Evolutionary conservation across 2,797 vertebrate species (phyloP).

Genomic region (Bufotes viridis): DNA sequence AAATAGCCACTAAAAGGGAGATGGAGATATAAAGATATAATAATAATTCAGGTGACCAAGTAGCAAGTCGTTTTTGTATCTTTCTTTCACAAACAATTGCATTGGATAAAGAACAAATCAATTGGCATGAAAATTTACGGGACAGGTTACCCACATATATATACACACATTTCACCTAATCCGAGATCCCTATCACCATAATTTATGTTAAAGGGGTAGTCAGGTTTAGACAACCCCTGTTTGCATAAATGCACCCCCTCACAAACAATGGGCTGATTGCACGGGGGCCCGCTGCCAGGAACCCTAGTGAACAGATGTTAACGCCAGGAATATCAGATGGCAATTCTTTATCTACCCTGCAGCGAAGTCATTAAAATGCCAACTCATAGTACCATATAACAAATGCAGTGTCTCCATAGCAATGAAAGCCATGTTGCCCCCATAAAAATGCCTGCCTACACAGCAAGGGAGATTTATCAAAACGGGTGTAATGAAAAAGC

Average conservation of each 20-base stretch:
- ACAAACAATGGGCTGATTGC: background rate
- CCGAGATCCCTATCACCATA: background rate
- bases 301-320: background rate
- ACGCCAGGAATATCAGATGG: background rate
- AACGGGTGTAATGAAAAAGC: background rate
- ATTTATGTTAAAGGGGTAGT: background rate
- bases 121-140: no score
- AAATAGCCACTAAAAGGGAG: background rate
- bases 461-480: background rate
- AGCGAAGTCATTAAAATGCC: background rate
- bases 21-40: background rate
- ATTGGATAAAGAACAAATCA: background rate
- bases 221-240: background rate
- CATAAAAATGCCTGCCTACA: background rate
- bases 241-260: background rate
- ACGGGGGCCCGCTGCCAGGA: background rate
- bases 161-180: background rate
- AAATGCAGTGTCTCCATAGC: background rate
- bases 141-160: no score
- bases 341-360: background rate
- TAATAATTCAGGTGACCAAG: background rate
- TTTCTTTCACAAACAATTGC: background rate
- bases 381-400: background rate
- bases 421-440: background rate
- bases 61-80: background rate